Conservation (phyloP, 2,888 invertebrate species). For the Zeuzera pyrina region DNA sequence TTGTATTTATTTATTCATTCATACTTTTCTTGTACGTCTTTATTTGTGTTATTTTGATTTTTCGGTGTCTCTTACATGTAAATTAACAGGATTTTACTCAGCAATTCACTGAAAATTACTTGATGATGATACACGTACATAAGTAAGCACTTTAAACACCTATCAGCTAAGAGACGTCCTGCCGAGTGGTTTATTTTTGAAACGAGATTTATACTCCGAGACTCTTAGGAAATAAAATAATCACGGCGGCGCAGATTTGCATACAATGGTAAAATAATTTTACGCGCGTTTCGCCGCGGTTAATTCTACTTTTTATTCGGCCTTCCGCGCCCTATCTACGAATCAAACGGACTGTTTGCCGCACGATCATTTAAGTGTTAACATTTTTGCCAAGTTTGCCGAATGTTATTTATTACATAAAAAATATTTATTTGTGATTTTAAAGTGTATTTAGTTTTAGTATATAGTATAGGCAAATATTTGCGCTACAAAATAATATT, state of each 20-base stretch:
- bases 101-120: conserved; percentile 15
- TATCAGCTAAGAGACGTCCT: conserved; percentile 46
- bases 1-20: conserved; percentile 53
- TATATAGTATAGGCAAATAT: too few species aligned
- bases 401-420: too few species aligned
- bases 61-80: conserved; percentile 23
- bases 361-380: conserved; percentile 61
- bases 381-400: conserved; percentile 47
- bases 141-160: conserved; percentile 29
- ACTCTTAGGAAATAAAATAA: conserved; percentile 73
- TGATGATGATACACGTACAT: conserved; percentile 21
- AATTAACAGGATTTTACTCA: too few species aligned
- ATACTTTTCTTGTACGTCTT: conserved; percentile 46
- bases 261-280: conserved; percentile 75
- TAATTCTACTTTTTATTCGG: conserved; percentile 71
- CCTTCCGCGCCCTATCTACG: conserved; percentile 69
- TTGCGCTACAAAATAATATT: too few species aligned
- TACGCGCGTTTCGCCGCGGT: conserved; percentile 72
- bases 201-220: conserved; percentile 64
- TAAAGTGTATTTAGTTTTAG: too few species aligned
- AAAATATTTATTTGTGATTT: too few species aligned
- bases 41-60: conserved; percentile 28
- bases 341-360: conserved; percentile 59
- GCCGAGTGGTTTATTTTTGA: conserved; percentile 51
- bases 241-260: conserved; percentile 68